phyloP scores from a whole-genome alignment of 2,888 invertebrate species.

The Schrankia costaestrigalis region DNA sequence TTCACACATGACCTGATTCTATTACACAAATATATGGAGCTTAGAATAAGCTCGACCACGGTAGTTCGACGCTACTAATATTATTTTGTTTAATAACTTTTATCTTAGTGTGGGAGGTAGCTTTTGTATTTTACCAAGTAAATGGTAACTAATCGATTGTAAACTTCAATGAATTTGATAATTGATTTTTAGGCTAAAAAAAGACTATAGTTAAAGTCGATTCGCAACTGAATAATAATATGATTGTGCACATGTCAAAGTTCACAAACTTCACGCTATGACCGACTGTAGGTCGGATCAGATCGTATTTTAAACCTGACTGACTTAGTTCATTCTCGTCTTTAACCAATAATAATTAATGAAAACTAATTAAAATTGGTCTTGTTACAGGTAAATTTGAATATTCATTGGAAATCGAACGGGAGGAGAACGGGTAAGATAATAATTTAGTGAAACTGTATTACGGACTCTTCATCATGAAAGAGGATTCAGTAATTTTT shows the following conservation, averaged over 20 bases:
- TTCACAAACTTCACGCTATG: too few relatives aligned
- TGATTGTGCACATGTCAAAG: too few relatives aligned
- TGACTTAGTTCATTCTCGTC: too few relatives aligned
- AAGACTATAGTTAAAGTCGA: too few relatives aligned
- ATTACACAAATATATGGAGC: not conserved
- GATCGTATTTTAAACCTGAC: too few relatives aligned
- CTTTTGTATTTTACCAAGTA: too few relatives aligned
- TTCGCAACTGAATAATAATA: too few relatives aligned
- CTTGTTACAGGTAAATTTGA: conserved; percentile 37
- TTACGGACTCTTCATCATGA: conserved; percentile 16
- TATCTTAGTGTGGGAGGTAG: too few relatives aligned
- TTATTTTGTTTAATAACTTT: conserved; percentile 5
- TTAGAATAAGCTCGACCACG: not conserved
- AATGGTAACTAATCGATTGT: too few relatives aligned
- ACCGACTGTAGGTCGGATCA: too few relatives aligned
- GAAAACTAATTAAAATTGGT: conserved; percentile 13
- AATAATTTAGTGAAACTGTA: conserved; percentile 30
- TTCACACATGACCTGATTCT: conserved; percentile 6
- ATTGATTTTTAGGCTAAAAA: too few relatives aligned
- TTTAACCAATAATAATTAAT: conserved; percentile 1
- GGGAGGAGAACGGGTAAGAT: conserved; percentile 19
- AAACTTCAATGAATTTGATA: too few relatives aligned
- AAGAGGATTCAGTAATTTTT: conserved; percentile 26
- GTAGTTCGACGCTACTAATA: not conserved
- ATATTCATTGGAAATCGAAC: conserved; percentile 21